These are phyloP conservation scores for Trachelus iudaicus DNA, from an alignment of 2,888 invertebrate species.

Conservation along the genomic window DNA sequence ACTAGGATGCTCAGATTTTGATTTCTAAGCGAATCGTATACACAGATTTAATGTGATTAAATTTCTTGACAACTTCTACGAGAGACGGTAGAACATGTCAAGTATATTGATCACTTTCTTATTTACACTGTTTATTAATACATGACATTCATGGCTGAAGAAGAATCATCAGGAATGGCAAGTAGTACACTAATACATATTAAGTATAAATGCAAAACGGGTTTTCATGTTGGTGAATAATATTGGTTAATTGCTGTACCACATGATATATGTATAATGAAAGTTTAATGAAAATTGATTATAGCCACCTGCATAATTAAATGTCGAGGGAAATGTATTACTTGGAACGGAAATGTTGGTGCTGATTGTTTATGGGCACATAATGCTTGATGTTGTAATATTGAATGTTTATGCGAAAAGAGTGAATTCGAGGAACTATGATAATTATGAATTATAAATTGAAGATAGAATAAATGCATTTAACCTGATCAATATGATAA, in stretches of 20 bases:
- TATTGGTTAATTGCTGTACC: background rate
- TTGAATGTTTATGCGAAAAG: background rate
- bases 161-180: background rate
- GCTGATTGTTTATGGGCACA: background rate
- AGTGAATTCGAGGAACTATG: background rate
- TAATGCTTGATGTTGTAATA: background rate
- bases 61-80: background rate
- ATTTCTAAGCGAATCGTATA: background rate
- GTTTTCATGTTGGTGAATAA: background rate
- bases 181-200: background rate
- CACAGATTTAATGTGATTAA: background rate
- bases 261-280: background rate
- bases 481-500: background rate
- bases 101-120: background rate
- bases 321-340: background rate
- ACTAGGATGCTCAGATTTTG: background rate
- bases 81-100: background rate
- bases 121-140: background rate
- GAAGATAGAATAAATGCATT: background rate
- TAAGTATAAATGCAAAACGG: background rate
- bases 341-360: background rate
- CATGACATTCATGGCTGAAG: background rate
- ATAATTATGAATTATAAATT: background rate
- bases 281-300: background rate
- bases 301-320: background rate